Evolutionary conservation across 2,797 vertebrate species (phyloP), one percentile per base, ranked within the genome.

Genomic region (Tiaroga cobitis): DNA sequence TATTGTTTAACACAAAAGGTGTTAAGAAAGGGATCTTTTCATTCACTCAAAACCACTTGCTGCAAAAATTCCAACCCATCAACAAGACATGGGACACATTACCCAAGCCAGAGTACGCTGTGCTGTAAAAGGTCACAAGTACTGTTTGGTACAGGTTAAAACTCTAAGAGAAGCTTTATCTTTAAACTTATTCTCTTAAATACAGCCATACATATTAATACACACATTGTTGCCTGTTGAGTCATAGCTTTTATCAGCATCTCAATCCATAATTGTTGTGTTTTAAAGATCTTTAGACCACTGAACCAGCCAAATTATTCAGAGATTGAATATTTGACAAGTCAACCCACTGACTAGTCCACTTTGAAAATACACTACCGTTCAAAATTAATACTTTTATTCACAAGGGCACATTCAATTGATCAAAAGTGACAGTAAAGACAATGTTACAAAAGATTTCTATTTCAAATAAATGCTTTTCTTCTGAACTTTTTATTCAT

Each of bases 21-120:
- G 37, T 32, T 8, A 79, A 74, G 59, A 81, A 59, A 61, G 9
- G n/a, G 26, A 41, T 70, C 39, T 74, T 78, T 84, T 84, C 59
- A 63, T 51, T 24, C 7, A 19, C 43, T 34, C 3, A 67, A 85
- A 61, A 56, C n/a, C 8, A 51, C 26, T 26, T 15, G 6, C 16
- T 59, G 41, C 49, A 59, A 49, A 74, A 59, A 81, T 34, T 77
- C 70, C 26, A 81, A 46, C 26, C 61, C 59, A 68, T 29, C 26
- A 39, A 59, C 51, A 75, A 80, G 32, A 85, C 74, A 67, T 85
- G 65, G 74, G 56, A 82, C 56, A 80, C 61, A 61, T 81, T 51
- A 77, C 67, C 8, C 26, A 82, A 85, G 78, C 26, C 5, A 74
- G 21, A 86, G 61, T 49, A 49, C 5, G n/a, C n/a, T 32, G n/a